phyloP scores from a whole-genome alignment of 2,113 vertebrate genomes.

The Entomyzon cyanotis region DNA sequence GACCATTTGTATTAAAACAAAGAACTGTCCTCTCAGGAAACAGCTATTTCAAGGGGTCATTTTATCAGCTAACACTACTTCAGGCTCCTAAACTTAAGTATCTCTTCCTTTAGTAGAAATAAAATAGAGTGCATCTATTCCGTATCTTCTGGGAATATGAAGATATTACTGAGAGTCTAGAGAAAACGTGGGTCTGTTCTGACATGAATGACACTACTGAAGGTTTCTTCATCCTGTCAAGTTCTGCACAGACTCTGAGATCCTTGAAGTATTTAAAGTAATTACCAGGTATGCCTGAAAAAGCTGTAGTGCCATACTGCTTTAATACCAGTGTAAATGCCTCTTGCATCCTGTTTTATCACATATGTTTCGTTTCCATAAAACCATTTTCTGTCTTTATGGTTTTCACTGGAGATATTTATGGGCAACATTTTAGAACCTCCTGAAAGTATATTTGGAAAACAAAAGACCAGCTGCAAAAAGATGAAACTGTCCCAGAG shows the following conservation, averaged over 20 bases:
- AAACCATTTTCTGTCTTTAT: neutral
- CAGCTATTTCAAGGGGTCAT: neutral
- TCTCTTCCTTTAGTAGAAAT: neutral
- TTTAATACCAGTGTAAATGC: neutral
- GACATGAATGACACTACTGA: neutral
- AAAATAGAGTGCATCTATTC: neutral
- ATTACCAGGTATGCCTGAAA: neutral
- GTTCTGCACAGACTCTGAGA: neutral
- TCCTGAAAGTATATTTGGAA: neutral
- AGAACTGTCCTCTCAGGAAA: neutral
- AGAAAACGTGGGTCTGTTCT: neutral
- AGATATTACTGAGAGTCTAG: neutral
- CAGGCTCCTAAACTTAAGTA: neutral
- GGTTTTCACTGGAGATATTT: rapidly evolving
- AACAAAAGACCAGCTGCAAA: neutral
- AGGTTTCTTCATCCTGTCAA: neutral
- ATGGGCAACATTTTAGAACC: neutral
- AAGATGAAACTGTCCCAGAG: neutral
- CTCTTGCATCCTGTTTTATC: neutral
- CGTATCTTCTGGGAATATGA: neutral
- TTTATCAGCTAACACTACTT: neutral
- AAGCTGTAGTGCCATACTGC: neutral
- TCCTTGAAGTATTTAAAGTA: neutral
- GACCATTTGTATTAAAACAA: neutral
- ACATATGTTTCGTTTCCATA: neutral